These are phyloP conservation scores for Anomalospiza imberbis DNA, from an alignment of 2,797 vertebrate genomes.

Conservation along the genomic window DNA sequence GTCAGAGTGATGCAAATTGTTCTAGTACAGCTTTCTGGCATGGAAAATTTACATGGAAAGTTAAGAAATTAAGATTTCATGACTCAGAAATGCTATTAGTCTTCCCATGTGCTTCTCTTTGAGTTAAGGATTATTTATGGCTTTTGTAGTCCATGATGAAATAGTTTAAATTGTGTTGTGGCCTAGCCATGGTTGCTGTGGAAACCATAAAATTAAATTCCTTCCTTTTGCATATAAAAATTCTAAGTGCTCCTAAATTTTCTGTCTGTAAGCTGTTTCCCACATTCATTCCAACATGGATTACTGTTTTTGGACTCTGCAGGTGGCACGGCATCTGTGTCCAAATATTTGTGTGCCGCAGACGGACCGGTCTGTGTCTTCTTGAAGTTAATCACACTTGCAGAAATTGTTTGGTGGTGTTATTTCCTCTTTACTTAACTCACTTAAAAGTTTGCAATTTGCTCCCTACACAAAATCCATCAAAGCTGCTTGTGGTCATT, in stretches of 20 bases:
- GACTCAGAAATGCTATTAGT: fast-evolving
- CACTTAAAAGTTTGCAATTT: not conserved
- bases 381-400: not conserved
- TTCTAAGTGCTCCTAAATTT: not conserved
- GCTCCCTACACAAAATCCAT: not conserved
- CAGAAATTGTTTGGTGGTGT: not conserved
- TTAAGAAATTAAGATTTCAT: not conserved
- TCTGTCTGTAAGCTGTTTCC: not conserved
- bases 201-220: not conserved
- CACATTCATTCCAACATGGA: not conserved
- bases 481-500: not conserved
- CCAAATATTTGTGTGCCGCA: not conserved
- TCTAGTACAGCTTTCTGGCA: fast-evolving
- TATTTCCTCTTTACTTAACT: not conserved
- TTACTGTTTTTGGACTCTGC: not conserved
- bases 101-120: not conserved
- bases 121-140: not conserved
- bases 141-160: not conserved
- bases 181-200: not conserved
- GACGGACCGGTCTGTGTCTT: not conserved
- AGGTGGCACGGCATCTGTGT: not conserved
- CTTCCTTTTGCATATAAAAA: not conserved
- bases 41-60: not conserved
- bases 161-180: not conserved
- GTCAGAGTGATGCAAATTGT: not conserved